Evolutionary conservation across 1,140 invertebrate species (phyloP).

Genomic region (Drosophila lacertosa): DNA sequence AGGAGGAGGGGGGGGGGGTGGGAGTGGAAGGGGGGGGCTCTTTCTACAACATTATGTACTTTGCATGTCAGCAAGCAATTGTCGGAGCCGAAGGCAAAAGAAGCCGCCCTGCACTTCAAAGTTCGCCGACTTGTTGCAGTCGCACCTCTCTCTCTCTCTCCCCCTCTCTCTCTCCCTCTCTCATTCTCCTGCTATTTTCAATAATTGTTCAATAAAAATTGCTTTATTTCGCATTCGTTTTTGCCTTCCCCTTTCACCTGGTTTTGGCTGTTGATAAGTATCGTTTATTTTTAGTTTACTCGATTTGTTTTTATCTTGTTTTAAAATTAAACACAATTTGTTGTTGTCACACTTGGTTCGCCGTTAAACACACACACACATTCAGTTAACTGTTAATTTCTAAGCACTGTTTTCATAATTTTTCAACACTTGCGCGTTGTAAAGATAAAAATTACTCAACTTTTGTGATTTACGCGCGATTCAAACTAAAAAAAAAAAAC

Average conservation of each 20-base stretch:
- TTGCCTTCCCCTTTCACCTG: slow-evolving; percentile 15
- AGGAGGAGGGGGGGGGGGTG: not conserved
- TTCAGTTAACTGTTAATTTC: slow-evolving; percentile 37
- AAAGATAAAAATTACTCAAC: slow-evolving; percentile 27
- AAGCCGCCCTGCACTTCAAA: slow-evolving; percentile 59
- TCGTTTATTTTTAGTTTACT: slow-evolving; percentile 36
- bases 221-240: slow-evolving; percentile 62
- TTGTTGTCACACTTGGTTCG: slow-evolving; percentile 12
- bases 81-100: slow-evolving; percentile 47
- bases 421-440: slow-evolving; percentile 22
- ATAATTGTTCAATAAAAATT: slow-evolving; percentile 65
- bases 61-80: slow-evolving; percentile 82
- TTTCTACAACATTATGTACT: slow-evolving; percentile 74
- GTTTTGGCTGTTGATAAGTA: slow-evolving; percentile 32
- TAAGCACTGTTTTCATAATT: slow-evolving; percentile 44
- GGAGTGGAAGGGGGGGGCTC: not conserved
- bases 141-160: not conserved
- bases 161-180: not conserved
- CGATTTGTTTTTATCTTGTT: slow-evolving; percentile 67
- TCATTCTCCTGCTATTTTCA: slow-evolving; percentile 23
- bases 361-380: slow-evolving; percentile 1
- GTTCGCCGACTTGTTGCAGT: slow-evolving; percentile 43
- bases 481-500: no score
- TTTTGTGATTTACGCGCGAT: slow-evolving; percentile 8
- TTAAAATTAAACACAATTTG: slow-evolving; percentile 75